These are phyloP conservation scores for Sarcophaga bullata DNA, from an alignment of 1,140 invertebrate genomes.

Conservation along the genomic window DNA sequence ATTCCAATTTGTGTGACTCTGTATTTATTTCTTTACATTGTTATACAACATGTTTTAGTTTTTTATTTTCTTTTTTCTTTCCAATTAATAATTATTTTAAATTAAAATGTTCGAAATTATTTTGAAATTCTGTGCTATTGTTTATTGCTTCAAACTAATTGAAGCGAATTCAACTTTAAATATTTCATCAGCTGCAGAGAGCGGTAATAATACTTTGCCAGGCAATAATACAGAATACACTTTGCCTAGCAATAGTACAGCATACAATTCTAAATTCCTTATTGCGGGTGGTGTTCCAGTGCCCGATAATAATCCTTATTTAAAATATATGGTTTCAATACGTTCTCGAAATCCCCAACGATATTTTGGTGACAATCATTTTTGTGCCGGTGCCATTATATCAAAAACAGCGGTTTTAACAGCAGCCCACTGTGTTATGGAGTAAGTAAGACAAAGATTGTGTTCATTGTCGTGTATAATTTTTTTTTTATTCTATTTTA, in stretches of 20 bases:
- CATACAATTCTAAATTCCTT: background rate
- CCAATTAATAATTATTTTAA: no score
- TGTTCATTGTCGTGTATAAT: background rate
- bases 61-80: no score
- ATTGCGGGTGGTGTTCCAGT: conserved; percentile 34
- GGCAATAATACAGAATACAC: background rate
- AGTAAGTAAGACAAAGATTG: background rate
- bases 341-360: conserved; percentile 36
- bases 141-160: no score
- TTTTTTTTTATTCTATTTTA: background rate
- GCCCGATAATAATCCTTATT: background rate
- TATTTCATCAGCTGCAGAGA: no score
- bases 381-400: conserved; percentile 48
- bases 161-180: no score
- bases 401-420: conserved; percentile 45
- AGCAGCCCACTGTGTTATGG: conserved; percentile 48
- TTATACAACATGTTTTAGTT: no score
- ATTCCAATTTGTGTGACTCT: no score
- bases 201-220: no score
- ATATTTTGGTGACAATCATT: conserved; percentile 52
- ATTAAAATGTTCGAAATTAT: no score
- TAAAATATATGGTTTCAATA: conserved; percentile 49
- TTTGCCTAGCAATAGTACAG: background rate
- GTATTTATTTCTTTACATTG: no score
- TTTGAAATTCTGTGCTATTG: no score